Evolutionary conservation across 2,113 vertebrate species (phyloP), one percentile per base, ranked within the genome.

Genomic region (Protomyctophum bolini): DNA sequence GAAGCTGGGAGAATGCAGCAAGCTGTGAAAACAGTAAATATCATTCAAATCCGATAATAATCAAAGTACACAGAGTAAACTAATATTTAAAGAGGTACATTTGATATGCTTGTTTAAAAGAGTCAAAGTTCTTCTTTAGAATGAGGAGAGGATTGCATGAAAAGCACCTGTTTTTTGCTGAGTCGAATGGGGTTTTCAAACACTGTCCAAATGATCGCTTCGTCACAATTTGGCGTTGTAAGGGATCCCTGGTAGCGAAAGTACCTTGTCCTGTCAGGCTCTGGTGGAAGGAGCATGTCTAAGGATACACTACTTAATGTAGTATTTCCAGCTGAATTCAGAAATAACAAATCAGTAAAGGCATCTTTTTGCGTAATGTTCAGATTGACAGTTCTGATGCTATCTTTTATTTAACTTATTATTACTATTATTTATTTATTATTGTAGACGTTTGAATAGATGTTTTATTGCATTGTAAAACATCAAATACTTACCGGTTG

Each of bases 211-310:
- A 93, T 0, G 0, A 95, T 94, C 0, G 84, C 78, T 54, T 95
- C 93, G 0, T 84, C 47, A 61, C 95, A 97, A 81, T 76, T 58
- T 0, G 94, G 95, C 0, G 91, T 95, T 29, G 95, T 96, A 71
- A 96, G 92, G 3, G 94, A 96, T 5, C 95, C 94, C 0, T 84
- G 46, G 55, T 96, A 95, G 70, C 92, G 86, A 47, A 91, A 95
- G 81, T 95, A 96, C 11, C 68, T 21, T 0, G 66, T 81, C 61
- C 93, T 83, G 0, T 7, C 57, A 0, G 46, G 0, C 0, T 66
- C 0, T 0, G 0, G 66, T 0, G 91, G 94, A 63, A 93, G 91
- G 45, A 96, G 86, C 2, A 81, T 93, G 64, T 93, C 79, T 88
- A 96, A 76, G 66, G 79, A 87, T 6, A 91, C 7, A 4, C 45